These are phyloP conservation scores for Perizoma flavofasciatum DNA, from an alignment of 2,888 invertebrate genomes.

Conservation along the genomic window DNA sequence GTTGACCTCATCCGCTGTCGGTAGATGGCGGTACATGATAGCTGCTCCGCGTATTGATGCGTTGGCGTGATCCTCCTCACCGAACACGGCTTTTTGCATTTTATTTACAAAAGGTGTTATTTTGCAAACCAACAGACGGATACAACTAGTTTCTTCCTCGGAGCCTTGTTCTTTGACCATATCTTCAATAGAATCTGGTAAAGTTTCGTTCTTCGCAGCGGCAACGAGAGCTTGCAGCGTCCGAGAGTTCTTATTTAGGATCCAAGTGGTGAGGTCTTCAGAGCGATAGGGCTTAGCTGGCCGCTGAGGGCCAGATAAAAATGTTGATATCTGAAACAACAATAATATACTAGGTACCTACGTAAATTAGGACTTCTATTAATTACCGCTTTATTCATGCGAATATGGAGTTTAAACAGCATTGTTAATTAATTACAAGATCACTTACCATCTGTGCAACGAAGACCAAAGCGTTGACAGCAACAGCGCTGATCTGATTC, in stretches of 20 bases:
- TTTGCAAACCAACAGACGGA: constrained; percentile 90
- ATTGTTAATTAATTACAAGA: no score
- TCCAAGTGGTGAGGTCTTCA: constrained; percentile 78
- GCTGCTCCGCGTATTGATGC: constrained; percentile 60
- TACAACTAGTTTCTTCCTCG: constrained; percentile 86
- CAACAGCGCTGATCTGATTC: constrained; percentile 90
- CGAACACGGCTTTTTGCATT: constrained; percentile 88
- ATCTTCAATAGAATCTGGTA: constrained; percentile 85
- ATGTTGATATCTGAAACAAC: constrained; percentile 85
- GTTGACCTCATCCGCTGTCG: constrained; percentile 84
- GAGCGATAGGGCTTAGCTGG: constrained; percentile 52
- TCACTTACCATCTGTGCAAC: constrained; percentile 91
- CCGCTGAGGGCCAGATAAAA: constrained; percentile 66
- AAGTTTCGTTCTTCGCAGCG: constrained; percentile 84
- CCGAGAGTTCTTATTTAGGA: constrained; percentile 85
- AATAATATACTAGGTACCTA: no score
- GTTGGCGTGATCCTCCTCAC: constrained; percentile 55
- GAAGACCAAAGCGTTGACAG: constrained; percentile 92
- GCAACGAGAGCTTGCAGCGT: constrained; percentile 82
- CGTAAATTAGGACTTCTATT: no score
- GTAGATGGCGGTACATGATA: constrained; percentile 85
- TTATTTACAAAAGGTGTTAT: constrained; percentile 89
- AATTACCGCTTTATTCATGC: no score
- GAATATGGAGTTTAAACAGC: background rate
- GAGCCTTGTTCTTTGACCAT: constrained; percentile 81